Conservation (phyloP, 2,797 vertebrate species). For the Lycodopsis pacificus region DNA sequence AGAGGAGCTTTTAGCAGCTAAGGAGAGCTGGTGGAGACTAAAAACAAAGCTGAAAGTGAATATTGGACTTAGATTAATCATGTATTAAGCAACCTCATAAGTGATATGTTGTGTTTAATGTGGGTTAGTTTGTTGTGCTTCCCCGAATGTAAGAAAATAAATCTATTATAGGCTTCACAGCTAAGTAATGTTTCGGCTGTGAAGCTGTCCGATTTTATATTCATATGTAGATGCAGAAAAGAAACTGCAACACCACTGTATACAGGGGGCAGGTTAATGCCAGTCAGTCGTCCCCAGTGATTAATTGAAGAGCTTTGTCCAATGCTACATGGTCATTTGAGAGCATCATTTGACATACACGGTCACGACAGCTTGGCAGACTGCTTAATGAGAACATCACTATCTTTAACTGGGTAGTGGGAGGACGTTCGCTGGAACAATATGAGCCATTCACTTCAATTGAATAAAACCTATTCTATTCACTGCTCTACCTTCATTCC, state of each 20-base stretch:
- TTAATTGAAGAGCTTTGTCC: constrained; percentile 47
- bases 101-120: not conserved
- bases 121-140: not conserved
- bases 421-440: constrained; percentile 37
- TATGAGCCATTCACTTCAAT: constrained; percentile 21
- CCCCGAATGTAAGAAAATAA: not conserved
- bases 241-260: not conserved
- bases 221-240: not conserved
- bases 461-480: constrained; percentile 15
- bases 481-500: not conserved
- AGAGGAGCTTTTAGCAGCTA: no score
- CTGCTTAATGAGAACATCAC: constrained; percentile 43
- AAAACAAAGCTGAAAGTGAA: not conserved
- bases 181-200: not conserved
- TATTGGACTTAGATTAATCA: not conserved
- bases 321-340: constrained; percentile 43
- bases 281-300: constrained; percentile 24
- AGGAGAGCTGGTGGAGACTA: not conserved
- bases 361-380: constrained; percentile 59
- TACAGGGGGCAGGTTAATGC: constrained; percentile 3
- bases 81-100: not conserved
- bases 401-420: constrained; percentile 37
- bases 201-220: constrained; percentile 9
- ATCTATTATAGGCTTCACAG: not conserved
- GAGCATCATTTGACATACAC: constrained; percentile 48